Base-by-base conservation (phyloP, 2,113 vertebrate genomes). In the cat (Felis catus) region DNA sequence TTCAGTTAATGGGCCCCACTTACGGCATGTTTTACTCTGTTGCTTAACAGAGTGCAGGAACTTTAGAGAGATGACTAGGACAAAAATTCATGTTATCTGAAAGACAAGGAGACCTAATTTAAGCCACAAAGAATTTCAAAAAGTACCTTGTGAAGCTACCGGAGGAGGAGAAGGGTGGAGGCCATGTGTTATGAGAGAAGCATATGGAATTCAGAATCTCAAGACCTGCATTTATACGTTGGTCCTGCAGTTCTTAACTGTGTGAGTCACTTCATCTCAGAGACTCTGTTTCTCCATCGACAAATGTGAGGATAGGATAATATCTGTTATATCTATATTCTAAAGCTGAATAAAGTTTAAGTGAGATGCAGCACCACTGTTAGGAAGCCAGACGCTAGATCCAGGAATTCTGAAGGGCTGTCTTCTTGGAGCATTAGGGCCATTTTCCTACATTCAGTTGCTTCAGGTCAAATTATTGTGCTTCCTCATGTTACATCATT, bases 41-140 rank as follows among this genome's bases (percentile, higher is more conserved):
- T 81, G 27, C 45, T 89, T 78, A 61, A n/a, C 83, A 78, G 36
- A 74, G 15, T 89, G 3, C 11, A 15, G 45, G 76, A 81, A 48
- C 29, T 41, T 95, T 25, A 70, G 89, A 81, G 73, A 70, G 31
- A n/a, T 53, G 48, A 23, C 19, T 51, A 73, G 73, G n/a, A 45
- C 63, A 48, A 53, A 91, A 89, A 80, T 78, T 68, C 29, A 76
- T 68, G 19, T 55, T 55, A 36, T 95, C 27, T 41, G 58, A 90
- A 95, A 87, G 84, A 65, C 23, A 48, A 70, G 7, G 88, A 88
- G 58, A 51, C 16, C 86, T 65, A 81, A 45, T 74, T 76, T 95
- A 80, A 97, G 18, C 41, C 41, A 91, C 48, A 55, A 27, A 82
- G 88, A 92, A 83, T 79, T 91, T 96, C 33, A 36, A 48, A 96